These are phyloP conservation scores for Tricholauxania praeusta DNA, from an alignment of 2,888 invertebrate species.

Conservation along the genomic window DNA sequence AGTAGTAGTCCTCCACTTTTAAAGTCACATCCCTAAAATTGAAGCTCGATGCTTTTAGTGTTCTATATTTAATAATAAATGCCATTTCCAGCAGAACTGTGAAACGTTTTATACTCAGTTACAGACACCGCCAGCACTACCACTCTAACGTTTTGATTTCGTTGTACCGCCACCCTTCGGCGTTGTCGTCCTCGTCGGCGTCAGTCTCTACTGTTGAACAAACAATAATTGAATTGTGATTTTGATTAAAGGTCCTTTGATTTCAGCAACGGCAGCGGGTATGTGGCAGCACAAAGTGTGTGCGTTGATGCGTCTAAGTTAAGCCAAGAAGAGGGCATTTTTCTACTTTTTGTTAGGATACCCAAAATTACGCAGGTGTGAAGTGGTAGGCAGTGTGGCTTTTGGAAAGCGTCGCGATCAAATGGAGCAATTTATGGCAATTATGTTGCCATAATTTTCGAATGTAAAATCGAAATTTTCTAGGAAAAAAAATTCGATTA, in stretches of 20 bases:
- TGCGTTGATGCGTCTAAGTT: conserved; percentile 17
- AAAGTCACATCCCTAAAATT: not conserved
- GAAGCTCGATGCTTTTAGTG: conserved; percentile 23
- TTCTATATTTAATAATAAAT: conserved; percentile 30
- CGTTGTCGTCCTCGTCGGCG: not conserved
- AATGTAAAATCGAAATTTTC: too few relatives aligned
- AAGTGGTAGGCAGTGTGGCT: too few relatives aligned
- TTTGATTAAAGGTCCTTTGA: conserved; percentile 63
- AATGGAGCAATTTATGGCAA: too few relatives aligned
- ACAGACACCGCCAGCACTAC: conserved; percentile 14
- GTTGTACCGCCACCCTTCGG: not conserved
- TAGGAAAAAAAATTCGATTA: too few relatives aligned
- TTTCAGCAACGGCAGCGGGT: conserved; percentile 47
- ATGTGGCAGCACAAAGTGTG: conserved; percentile 37
- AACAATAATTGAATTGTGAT: conserved; percentile 62
- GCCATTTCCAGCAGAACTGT: conserved; percentile 18
- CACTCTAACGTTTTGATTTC: not conserved
- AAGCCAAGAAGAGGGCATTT: not conserved
- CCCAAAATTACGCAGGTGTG: too few relatives aligned
- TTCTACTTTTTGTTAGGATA: too few relatives aligned
- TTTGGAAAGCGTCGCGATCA: too few relatives aligned
- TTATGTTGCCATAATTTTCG: too few relatives aligned
- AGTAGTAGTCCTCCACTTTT: not conserved
- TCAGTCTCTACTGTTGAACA: conserved; percentile 9
- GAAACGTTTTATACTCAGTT: conserved; percentile 20